Base-by-base conservation (phyloP, 2,888 invertebrate genomes). In the Phyllotreta cruciferae region DNA sequence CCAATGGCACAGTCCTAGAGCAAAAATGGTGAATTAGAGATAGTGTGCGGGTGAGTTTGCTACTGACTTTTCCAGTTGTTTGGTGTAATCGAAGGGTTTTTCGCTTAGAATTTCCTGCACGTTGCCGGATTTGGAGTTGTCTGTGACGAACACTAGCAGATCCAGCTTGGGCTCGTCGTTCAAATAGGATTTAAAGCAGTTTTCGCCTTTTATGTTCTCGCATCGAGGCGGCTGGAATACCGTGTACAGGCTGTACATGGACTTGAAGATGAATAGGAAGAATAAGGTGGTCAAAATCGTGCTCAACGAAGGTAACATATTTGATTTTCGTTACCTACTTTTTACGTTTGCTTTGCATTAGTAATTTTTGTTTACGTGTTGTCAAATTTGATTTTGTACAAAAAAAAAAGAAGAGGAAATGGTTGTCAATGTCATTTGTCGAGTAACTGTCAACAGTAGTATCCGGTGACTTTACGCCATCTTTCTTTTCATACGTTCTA, bases 161-260 rank as follows among this genome's bases (percentile, higher is more conserved):
- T 92, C 88, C 74, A 91, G 83, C 58, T 86, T 83, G 11, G 92
- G 92, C 72, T 88, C 85, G 39, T 83, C 81, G 72, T 85, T 82
- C 73, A 93, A 83, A 82, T 87, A 90, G 0, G 92, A 91, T 44
- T 84, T 82, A 71, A 89, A 87, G 82, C 93, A 93, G 71, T 80
- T 78, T 71, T 87, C 85, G 77, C 85, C 85, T 74, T 83, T 24
- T 24, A 24, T 24, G 4, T 24, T 82, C 75, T 82, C 84, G 79
- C 93, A 93, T 68, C 85, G 81, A 24, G 91, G 89, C 39, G 88
- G 86, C 63, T 88, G 86, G 78, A 92, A 93, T 70, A 93, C 85
- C 77, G 87, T 85, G 60, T 88, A 87, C 78, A 93, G 83, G 71
- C 88, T 88, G 85, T 91, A 92, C 79, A 93, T 89, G 58, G 91